Conservation (phyloP, 1,140 invertebrate genomes). For the Neodiprion fabricii region DNA sequence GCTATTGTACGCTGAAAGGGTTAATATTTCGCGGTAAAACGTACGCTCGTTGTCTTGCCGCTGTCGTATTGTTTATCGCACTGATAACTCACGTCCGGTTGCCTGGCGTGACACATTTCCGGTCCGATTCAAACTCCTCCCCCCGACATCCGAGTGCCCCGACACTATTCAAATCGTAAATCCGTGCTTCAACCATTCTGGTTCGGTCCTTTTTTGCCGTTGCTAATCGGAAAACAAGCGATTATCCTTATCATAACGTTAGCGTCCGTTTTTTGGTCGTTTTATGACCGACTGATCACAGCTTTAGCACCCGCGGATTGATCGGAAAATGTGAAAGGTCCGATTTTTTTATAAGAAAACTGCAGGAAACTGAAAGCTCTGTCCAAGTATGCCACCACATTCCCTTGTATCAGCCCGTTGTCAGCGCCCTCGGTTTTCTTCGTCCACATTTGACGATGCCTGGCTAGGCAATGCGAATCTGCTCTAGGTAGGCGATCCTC, state of each 20-base stretch:
- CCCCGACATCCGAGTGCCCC: background rate
- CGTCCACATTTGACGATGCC: conserved; percentile 4
- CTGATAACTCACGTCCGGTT: conserved; percentile 10
- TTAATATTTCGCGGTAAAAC: background rate
- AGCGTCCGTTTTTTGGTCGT: too few relatives aligned
- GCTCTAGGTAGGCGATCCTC: background rate
- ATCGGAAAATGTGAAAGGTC: too few relatives aligned
- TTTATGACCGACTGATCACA: too few relatives aligned
- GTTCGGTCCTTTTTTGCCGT: too few relatives aligned
- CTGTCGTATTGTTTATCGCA: background rate
- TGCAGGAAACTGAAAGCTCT: too few relatives aligned
- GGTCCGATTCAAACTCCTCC: background rate
- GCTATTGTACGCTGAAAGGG: too few relatives aligned
- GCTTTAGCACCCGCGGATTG: too few relatives aligned
- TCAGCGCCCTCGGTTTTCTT: background rate
- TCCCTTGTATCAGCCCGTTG: background rate
- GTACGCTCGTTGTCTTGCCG: background rate
- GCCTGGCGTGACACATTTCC: background rate
- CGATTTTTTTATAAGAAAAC: too few relatives aligned
- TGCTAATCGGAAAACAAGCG: too few relatives aligned
- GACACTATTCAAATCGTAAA: background rate
- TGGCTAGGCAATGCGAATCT: background rate
- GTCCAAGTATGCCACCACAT: too few relatives aligned
- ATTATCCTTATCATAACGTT: too few relatives aligned
- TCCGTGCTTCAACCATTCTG: background rate